phyloP scores from a whole-genome alignment of 2,888 invertebrate genomes.

The Eupithecia inturbata region DNA sequence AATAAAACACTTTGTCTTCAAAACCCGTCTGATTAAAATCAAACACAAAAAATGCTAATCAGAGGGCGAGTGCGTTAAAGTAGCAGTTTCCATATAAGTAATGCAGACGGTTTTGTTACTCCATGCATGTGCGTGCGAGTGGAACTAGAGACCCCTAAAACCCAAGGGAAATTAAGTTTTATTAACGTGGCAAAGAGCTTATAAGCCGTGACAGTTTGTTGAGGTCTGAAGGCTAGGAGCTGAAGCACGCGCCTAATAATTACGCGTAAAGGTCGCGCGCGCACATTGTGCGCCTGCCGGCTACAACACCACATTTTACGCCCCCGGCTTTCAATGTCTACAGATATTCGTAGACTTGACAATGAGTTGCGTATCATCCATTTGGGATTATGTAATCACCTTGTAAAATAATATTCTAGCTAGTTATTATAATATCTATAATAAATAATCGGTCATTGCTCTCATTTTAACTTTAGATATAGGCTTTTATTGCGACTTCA shows the following conservation, averaged over 20 bases:
- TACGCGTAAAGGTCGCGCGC: slow-evolving; percentile 80
- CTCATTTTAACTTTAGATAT: too few species aligned
- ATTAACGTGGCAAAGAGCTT: slow-evolving; percentile 20
- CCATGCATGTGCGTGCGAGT: slow-evolving; percentile 53
- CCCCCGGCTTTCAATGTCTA: slow-evolving; percentile 32
- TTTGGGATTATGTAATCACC: not conserved
- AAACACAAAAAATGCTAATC: slow-evolving; percentile 70
- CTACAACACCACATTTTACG: slow-evolving; percentile 28
- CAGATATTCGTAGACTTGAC: slow-evolving; percentile 24
- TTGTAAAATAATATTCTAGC: not conserved
- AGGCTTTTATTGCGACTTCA: too few species aligned
- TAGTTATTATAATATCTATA: too few species aligned
- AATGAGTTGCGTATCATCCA: slow-evolving; percentile 18
- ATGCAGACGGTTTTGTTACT: slow-evolving; percentile 51
- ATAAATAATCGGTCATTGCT: too few species aligned
- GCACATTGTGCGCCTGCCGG: slow-evolving; percentile 72
- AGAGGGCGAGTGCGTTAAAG: slow-evolving; percentile 66
- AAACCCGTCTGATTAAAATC: slow-evolving; percentile 66
- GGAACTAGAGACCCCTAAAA: slow-evolving; percentile 28
- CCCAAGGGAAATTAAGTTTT: slow-evolving; percentile 25
- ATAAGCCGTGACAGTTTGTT: slow-evolving; percentile 7
- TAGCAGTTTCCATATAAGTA: slow-evolving; percentile 71
- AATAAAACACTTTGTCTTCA: slow-evolving; percentile 54
- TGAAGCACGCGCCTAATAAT: slow-evolving; percentile 78
- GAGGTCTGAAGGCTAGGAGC: slow-evolving; percentile 41